phyloP scores from a whole-genome alignment of 2,797 vertebrate genomes.

The Crenichthys baileyi region DNA sequence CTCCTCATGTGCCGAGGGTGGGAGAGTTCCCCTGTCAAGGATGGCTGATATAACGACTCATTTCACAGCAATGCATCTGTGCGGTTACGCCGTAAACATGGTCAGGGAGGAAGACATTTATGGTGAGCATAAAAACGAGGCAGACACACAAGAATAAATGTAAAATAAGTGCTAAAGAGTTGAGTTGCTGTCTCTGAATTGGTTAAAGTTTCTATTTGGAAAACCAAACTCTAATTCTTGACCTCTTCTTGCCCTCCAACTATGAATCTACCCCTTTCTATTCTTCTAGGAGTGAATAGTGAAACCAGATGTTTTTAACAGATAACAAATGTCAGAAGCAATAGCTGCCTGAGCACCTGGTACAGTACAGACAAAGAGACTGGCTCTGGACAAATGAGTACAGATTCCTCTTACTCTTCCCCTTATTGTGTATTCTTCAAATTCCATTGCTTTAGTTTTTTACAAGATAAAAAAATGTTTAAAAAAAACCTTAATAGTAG shows the following conservation, averaged over 20 bases:
- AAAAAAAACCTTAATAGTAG: too few species aligned
- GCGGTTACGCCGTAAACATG: slow-evolving; percentile 68
- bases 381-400: slow-evolving; percentile 44
- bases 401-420: neutral
- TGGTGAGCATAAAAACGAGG: slow-evolving; percentile 62
- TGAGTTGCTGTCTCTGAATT: slow-evolving; percentile 37
- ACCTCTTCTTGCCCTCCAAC: slow-evolving; percentile 60
- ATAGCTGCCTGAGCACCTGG: slow-evolving; percentile 78
- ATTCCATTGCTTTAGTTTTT: neutral
- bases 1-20: slow-evolving; percentile 45
- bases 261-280: slow-evolving; percentile 51
- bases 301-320: slow-evolving; percentile 83
- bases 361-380: slow-evolving; percentile 67
- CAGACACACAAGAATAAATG: slow-evolving; percentile 23
- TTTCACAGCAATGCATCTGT: slow-evolving; percentile 67
- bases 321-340: slow-evolving; percentile 81
- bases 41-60: slow-evolving; percentile 66
- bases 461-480: neutral
- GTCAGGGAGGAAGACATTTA: slow-evolving; percentile 52
- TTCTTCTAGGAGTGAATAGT: slow-evolving; percentile 65
- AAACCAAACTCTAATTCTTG: slow-evolving; percentile 54
- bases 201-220: slow-evolving; percentile 56
- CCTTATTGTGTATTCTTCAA: neutral
- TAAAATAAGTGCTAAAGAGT: slow-evolving; percentile 21
- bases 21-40: slow-evolving; percentile 53